Evolutionary conservation across 1,140 invertebrate genomes (phyloP).

Genomic region (Lethrus apterus): DNA sequence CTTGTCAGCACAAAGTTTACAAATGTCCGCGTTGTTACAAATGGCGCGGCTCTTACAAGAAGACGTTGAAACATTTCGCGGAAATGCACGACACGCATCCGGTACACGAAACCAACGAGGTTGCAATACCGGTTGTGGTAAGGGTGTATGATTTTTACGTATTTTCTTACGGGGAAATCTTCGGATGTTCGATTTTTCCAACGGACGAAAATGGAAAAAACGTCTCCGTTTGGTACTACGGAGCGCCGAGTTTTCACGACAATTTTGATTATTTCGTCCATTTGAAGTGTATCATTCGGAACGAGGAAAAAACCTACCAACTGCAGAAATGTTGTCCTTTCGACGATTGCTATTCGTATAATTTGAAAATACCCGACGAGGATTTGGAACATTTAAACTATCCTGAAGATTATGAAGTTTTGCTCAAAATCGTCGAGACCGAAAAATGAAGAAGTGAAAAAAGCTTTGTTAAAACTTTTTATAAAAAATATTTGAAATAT

Average conservation of each 20-base stretch:
- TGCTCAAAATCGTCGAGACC: too few species aligned
- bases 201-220: constrained; percentile 2
- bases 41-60: neutral
- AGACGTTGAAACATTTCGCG: neutral
- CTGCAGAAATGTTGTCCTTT: neutral
- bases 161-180: neutral
- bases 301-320: constrained; percentile 2
- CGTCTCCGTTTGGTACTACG: neutral
- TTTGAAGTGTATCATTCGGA: neutral
- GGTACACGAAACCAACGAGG: neutral
- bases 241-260: neutral
- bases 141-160: constrained; percentile 1
- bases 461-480: too few species aligned
- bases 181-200: constrained; percentile 1
- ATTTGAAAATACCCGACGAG: constrained; percentile 2
- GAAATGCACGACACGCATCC: constrained; percentile 2
- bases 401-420: too few species aligned
- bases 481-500: too few species aligned
- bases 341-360: constrained; percentile 3
- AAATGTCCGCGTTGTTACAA: constrained; percentile 4
- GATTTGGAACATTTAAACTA: too few species aligned
- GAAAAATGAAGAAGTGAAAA: too few species aligned
- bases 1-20: neutral
- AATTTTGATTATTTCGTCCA: neutral
- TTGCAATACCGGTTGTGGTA: neutral